These are phyloP conservation scores for Urocolius indicus DNA, from an alignment of 2,113 vertebrate genomes.

Conservation along the genomic window DNA sequence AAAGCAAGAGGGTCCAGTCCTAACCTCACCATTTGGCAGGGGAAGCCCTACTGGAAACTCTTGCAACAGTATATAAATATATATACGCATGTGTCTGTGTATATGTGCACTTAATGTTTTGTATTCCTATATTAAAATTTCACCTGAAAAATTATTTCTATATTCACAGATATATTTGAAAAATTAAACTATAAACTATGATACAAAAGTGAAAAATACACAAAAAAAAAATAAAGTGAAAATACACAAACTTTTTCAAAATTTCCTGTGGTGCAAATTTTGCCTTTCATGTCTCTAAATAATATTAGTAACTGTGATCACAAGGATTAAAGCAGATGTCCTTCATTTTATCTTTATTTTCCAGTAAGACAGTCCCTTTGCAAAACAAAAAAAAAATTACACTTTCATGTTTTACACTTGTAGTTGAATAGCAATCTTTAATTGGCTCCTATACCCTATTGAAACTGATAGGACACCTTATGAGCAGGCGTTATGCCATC, in stretches of 20 bases:
- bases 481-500: slow-evolving; percentile 65
- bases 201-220: too few species aligned
- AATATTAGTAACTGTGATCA: not conserved
- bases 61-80: not conserved
- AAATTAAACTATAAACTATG: not conserved
- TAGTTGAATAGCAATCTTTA: slow-evolving; percentile 39
- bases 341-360: not conserved
- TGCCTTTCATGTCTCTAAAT: not conserved
- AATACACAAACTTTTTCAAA: not conserved
- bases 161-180: not conserved
- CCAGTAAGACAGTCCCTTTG: not conserved
- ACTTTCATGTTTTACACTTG: not conserved
- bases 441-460: slow-evolving; percentile 36
- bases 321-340: not conserved
- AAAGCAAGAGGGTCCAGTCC: too few species aligned
- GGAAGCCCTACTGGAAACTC: too few species aligned
- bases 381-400: slow-evolving; percentile 8
- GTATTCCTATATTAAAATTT: not conserved
- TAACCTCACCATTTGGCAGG: too few species aligned
- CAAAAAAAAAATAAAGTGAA: too few species aligned
- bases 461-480: slow-evolving; percentile 46
- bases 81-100: too few species aligned
- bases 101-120: not conserved
- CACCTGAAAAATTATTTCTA: not conserved
- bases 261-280: not conserved